Evolutionary conservation across 1,140 invertebrate genomes (phyloP), one percentile per base, ranked within the genome.

Genomic region (Zaprionus tsacasi): DNA sequence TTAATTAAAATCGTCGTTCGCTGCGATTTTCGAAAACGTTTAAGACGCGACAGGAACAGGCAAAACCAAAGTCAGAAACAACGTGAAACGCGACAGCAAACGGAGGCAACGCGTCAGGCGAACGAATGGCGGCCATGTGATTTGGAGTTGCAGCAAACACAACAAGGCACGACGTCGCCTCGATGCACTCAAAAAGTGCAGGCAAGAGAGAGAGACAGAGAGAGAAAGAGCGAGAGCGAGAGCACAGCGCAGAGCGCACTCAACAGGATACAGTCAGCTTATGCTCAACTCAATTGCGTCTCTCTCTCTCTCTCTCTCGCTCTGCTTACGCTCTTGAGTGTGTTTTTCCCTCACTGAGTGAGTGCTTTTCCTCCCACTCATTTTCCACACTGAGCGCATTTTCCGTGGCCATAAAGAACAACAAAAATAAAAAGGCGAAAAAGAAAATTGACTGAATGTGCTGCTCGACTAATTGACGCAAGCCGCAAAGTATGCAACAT

Each of bases 101-200:
- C 57, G 33, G 33, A 35, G 60, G 55, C 67, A 71, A 85, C 67
- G 80, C 85, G 85, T 81, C 73, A 80, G 67, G 81, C 67, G 74
- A 88, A 78, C 85, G 85, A 70, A 70, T 82, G 65, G 75, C 78
- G 65, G 68, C 74, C 85, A 89, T 88, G 83, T 88, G 85, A 88
- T 78, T 78, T 78, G 68, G 67, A 55, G 40, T 54, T 40, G 59
- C 36, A 43, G 48, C 48, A 33, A 33, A n/a, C 30, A 52, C 15
- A 17, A 25, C 45, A 36, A 36, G 33, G 17, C 63, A 30, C 48
- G 40, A 45, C 63, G 40, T 17, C 57, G 57, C 71, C 66, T 38
- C 61, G 80, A 60, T 88, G 33, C 70, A 68, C 69, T 71, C 61
- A 71, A 71, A 76, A 85, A 76, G 43, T 69, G 70, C 70, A 72